A percentile compares a stretch with the other conserved stretches of the same genome.
phyloP scores from a whole-genome alignment of 1,140 invertebrate species.

The Pectinophora gossypiella region DNA sequence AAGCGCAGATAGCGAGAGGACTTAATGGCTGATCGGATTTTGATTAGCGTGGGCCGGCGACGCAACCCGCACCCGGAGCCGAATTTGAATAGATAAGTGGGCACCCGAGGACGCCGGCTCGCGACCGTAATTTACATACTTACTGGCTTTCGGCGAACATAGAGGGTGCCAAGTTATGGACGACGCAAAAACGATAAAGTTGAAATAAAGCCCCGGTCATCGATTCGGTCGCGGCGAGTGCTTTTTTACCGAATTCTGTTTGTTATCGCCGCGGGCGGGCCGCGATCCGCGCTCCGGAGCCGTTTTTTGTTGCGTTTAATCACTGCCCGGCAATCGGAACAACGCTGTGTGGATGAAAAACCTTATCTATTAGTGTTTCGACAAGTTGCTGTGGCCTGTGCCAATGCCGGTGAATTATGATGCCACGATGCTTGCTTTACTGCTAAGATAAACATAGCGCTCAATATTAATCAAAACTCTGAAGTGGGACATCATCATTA shows the following conservation, averaged over 20 bases:
- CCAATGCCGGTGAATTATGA: neutral
- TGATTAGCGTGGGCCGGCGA: constrained; percentile 71
- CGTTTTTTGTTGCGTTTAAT: constrained; percentile 50
- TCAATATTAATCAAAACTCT: too few relatives aligned
- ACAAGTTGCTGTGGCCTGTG: constrained; percentile 41
- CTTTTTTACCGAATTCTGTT: constrained; percentile 56
- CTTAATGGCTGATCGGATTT: constrained; percentile 75
- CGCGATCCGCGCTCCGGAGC: constrained; percentile 10
- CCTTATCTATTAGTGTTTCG: constrained; percentile 15
- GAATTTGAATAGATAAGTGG: constrained; percentile 75
- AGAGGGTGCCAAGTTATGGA: constrained; percentile 65
- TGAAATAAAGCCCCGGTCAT: constrained; percentile 68
- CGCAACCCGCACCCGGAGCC: constrained; percentile 50
- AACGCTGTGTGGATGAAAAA: constrained; percentile 1
- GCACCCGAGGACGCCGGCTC: constrained; percentile 57
- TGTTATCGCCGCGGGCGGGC: constrained; percentile 43
- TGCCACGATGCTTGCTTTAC: too few relatives aligned
- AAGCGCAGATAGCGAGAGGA: constrained; percentile 68
- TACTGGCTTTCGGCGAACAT: constrained; percentile 65
- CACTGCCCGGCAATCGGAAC: constrained; percentile 29
- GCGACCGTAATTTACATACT: constrained; percentile 74
- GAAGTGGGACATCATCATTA: too few relatives aligned
- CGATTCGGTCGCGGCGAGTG: constrained; percentile 47
- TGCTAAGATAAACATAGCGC: too few relatives aligned
- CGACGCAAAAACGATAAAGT: constrained; percentile 68